phyloP scores from a whole-genome alignment of 2,797 vertebrate genomes.

The Amphiprion clarkii region DNA sequence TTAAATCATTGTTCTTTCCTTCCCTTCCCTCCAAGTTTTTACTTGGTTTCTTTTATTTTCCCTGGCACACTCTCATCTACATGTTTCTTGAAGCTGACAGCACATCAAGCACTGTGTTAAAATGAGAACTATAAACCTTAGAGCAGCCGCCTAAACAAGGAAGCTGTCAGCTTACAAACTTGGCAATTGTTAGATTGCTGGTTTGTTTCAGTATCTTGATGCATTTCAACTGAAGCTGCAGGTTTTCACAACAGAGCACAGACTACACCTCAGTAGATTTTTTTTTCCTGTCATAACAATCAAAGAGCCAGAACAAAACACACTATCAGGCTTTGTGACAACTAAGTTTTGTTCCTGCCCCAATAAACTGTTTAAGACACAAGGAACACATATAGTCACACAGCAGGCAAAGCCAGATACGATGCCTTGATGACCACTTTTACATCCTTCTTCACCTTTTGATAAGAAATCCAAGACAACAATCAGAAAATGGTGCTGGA shows the following conservation, averaged over 20 bases:
- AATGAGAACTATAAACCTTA: conserved; percentile 33
- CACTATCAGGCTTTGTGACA: not conserved
- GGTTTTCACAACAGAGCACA: conserved; percentile 48
- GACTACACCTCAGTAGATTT: conserved; percentile 47
- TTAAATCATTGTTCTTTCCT: conserved; percentile 19
- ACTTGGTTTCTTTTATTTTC: not conserved
- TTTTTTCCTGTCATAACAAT: conserved; percentile 40
- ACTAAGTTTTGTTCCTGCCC: conserved; percentile 1
- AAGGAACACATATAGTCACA: not conserved
- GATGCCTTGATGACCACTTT: not conserved
- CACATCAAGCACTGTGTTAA: conserved; percentile 10
- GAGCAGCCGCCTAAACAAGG: conserved; percentile 2
- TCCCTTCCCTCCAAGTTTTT: not conserved
- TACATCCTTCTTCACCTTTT: not conserved
- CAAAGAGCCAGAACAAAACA: conserved; percentile 27
- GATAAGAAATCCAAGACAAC: conserved; percentile 5
- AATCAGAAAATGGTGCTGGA: not conserved
- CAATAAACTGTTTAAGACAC: conserved; percentile 13
- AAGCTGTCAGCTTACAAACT: conserved; percentile 43
- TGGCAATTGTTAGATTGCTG: conserved; percentile 54
- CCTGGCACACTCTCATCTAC: not conserved
- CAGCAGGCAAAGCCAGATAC: not conserved
- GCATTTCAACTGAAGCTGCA: conserved; percentile 47
- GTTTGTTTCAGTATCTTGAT: conserved; percentile 46
- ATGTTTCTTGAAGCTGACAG: conserved; percentile 11